Conservation (phyloP, 2,888 invertebrate genomes). For the Acanthococcus lagerstroemiae region DNA sequence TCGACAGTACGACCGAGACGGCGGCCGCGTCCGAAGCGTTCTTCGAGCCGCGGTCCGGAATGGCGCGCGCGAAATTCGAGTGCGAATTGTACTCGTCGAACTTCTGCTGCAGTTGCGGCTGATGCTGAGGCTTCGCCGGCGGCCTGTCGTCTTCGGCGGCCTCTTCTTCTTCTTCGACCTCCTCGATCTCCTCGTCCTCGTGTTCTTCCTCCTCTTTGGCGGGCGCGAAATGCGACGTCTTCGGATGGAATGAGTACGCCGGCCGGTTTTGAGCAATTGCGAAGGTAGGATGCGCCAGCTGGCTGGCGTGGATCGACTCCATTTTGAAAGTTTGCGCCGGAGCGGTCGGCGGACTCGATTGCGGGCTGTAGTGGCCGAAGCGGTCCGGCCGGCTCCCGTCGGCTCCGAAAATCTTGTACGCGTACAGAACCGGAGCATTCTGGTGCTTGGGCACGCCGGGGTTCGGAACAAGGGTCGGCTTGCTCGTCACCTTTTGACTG, state of each 20-base stretch:
- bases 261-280: conserved; percentile 20
- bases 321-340: conserved; percentile 5
- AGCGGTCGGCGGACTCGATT: background rate
- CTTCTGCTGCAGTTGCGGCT: background rate
- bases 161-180: background rate
- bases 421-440: background rate
- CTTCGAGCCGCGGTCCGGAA: conserved; percentile 1
- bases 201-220: background rate
- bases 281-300: conserved; percentile 22
- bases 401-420: background rate
- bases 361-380: background rate
- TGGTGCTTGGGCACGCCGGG: background rate
- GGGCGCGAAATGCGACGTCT: background rate
- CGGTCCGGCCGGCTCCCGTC: background rate
- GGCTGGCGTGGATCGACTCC: conserved; percentile 11
- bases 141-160: background rate
- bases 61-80: conserved; percentile 21
- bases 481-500: conserved; percentile 19
- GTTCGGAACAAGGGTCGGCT: background rate
- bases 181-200: background rate
- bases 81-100: conserved; percentile 16
- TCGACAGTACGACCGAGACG: conserved; percentile 10
- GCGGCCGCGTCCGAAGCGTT: conserved; percentile 14
- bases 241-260: conserved; percentile 10
- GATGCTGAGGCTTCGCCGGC: background rate